Evolutionary conservation across 2,888 invertebrate genomes (phyloP), one percentile per base, ranked within the genome.

Genomic region (Peribatodes rhomboidaria): DNA sequence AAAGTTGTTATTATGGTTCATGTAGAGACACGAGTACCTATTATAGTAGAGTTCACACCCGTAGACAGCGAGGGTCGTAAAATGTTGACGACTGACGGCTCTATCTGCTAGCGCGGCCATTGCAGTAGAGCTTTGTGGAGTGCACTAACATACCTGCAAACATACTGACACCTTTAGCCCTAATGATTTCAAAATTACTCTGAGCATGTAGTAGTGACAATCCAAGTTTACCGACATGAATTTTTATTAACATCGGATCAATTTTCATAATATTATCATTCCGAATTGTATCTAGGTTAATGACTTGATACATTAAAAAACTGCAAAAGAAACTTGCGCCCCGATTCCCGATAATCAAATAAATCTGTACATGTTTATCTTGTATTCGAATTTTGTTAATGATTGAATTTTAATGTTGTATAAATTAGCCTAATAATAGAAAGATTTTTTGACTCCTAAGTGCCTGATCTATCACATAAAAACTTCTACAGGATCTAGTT

Each of bases 51-150:
- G 14, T 47, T 47, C 47, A 47, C 49, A 49, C 49, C 33, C 31
- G 49, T 33, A 31, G 49, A 49, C 33, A 49, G 49, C 49, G 49
- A 47, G 47, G 7, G 50, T 50, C 35, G 18, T 50, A 35, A 50
- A 50, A 35, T n/a, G 50, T 35, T 35, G 50, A 50, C 18, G 18
- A 50, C 35, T 13, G 35, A 35, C 50, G 37, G 18, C 50, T 35
- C 35, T 33, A 14, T 49, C 50, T 37, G 35, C 13, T 18, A 2
- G 49, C 13, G 50, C 20, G 35, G 14, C 16, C 33, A 11, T 49
- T 6, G 33, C 33, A 11, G 50, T 49, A 33, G 16, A 33, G 18
- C 18, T 20, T 20, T 37, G 13, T 35, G 20, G 20, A 35, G 20
- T 35, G 35, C 35, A 49, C 31, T 49, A 22, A 13, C n/a, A 13